Evolutionary conservation across 2,888 invertebrate genomes (phyloP).

Genomic region (Pachycephus smyrnensis): DNA sequence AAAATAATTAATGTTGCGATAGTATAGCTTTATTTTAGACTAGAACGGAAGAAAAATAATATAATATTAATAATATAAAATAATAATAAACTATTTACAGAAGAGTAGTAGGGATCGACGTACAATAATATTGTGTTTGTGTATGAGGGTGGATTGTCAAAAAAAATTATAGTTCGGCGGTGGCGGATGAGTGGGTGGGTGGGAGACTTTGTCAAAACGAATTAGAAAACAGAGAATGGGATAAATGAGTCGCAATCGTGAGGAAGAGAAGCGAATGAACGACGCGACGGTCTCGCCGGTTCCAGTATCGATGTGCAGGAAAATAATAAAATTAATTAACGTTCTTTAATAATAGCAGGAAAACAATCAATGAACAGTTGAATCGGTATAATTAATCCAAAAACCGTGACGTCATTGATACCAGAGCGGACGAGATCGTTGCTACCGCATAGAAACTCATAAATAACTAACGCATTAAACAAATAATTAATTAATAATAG

Average conservation of each 20-base stretch:
- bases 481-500: constrained; percentile 41
- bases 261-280: constrained; percentile 50
- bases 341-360: constrained; percentile 3
- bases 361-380: constrained; percentile 11
- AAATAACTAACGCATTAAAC: constrained; percentile 56
- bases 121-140: constrained; percentile 54
- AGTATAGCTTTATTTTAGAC: constrained; percentile 65
- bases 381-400: constrained; percentile 20
- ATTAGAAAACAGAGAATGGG: constrained; percentile 24
- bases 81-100: constrained; percentile 62
- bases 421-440: constrained; percentile 49
- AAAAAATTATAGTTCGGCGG: background rate
- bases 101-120: constrained; percentile 55
- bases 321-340: constrained; percentile 10
- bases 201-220: background rate
- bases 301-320: constrained; percentile 24
- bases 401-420: background rate
- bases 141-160: background rate
- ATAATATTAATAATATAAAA: constrained; percentile 54
- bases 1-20: constrained; percentile 60
- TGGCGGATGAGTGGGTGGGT: background rate
- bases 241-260: constrained; percentile 18
- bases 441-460: constrained; percentile 50
- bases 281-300: constrained; percentile 55
- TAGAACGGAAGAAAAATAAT: constrained; percentile 65